Evolutionary conservation across 2,888 invertebrate species (phyloP).

Genomic region (Luffia ferchaultella): DNA sequence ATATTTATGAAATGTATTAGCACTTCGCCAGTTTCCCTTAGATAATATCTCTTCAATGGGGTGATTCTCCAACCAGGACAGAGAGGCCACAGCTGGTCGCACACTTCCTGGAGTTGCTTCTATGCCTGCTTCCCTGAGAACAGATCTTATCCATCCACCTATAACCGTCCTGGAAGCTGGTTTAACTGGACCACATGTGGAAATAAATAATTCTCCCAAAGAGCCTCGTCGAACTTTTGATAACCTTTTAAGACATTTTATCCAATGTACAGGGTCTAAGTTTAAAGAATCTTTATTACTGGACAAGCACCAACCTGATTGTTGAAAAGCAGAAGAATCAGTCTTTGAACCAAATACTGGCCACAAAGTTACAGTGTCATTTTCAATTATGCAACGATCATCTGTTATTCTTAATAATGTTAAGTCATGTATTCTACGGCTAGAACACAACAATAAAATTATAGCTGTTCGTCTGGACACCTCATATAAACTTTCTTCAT

Average conservation of each 20-base stretch:
- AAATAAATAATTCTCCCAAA: neutral
- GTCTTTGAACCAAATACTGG: conserved; percentile 5
- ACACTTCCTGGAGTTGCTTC: conserved; percentile 7
- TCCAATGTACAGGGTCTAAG: neutral
- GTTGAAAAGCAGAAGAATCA: neutral
- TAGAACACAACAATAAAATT: conserved; percentile 3
- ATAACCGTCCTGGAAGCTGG: conserved; percentile 10
- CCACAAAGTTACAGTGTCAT: conserved; percentile 1
- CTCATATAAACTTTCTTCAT: neutral
- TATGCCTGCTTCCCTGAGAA: conserved; percentile 6
- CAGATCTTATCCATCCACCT: conserved; percentile 12
- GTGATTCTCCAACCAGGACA: conserved; percentile 4
- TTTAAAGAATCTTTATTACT: neutral
- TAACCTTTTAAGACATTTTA: neutral
- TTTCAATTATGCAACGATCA: neutral
- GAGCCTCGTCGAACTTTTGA: neutral
- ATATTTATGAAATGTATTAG: too few relatives aligned
- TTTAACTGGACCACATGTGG: neutral
- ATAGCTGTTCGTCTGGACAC: conserved; percentile 1
- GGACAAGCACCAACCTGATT: conserved; percentile 3
- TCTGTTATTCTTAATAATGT: conserved; percentile 1
- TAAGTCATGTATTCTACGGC: conserved; percentile 3
- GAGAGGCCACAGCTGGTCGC: conserved; percentile 10
- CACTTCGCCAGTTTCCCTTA: conserved; percentile 12
- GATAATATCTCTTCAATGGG: conserved; percentile 10